A percentile compares a stretch with the other conserved stretches of the same genome.
Evolutionary conservation across 1,140 invertebrate genomes (phyloP).

Genomic region (Muscidifurax raptorellus): DNA sequence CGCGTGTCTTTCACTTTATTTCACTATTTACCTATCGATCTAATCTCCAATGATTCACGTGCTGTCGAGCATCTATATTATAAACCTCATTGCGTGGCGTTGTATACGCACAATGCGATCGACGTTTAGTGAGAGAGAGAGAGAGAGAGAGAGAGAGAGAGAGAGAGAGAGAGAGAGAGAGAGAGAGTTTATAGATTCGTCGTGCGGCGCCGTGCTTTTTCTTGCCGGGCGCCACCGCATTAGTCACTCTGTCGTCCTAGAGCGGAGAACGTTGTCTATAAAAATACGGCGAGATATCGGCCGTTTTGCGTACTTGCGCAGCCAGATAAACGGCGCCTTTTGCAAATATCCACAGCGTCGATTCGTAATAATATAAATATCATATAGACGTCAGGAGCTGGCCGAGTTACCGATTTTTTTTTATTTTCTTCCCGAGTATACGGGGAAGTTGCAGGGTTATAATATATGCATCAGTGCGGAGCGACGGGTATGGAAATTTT

Average conservation of each 20-base stretch:
- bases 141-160: too few relatives aligned
- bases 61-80: neutral
- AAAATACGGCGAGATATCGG: neutral
- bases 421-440: neutral
- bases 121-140: neutral
- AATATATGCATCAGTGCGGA: too few relatives aligned
- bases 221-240: slow-evolving; percentile 17
- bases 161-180: neutral
- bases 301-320: neutral
- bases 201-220: slow-evolving; percentile 1
- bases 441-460: too few relatives aligned
- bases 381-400: too few relatives aligned
- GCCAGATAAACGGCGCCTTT: neutral
- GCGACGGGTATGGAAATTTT: neutral
- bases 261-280: neutral
- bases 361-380: neutral
- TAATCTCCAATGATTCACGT: slow-evolving; percentile 58
- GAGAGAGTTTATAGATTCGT: slow-evolving; percentile 35
- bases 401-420: neutral
- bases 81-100: neutral
- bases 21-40: slow-evolving; percentile 43
- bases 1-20: slow-evolving; percentile 33
- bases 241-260: neutral
- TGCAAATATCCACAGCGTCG: neutral
- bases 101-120: neutral